Evolutionary conservation across 2,797 vertebrate genomes (phyloP).

Genomic region (Catostomus latipinnis): DNA sequence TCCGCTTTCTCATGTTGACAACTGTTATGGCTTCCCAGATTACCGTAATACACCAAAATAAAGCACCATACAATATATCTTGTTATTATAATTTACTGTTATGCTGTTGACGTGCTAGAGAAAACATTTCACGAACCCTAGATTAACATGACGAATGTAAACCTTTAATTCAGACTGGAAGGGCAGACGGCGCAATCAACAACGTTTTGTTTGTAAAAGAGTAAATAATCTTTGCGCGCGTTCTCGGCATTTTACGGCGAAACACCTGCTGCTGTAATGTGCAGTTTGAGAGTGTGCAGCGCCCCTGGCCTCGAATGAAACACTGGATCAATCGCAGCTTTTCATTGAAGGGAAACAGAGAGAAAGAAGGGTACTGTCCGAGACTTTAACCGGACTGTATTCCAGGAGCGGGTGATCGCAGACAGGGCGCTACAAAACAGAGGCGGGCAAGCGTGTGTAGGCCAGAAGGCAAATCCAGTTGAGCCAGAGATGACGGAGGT

Average conservation of each 20-base stretch:
- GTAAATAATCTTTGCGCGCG: background rate
- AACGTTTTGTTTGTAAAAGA: background rate
- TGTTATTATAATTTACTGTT: background rate
- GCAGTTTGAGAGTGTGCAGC: conserved; percentile 51
- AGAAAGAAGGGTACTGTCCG: conserved; percentile 43
- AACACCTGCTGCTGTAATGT: conserved; percentile 36
- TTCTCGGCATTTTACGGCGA: conserved; percentile 5
- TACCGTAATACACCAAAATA: conserved; percentile 12
- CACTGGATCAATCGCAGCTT: conserved; percentile 66
- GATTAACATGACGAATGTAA: background rate
- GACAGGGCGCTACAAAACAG: conserved; percentile 62
- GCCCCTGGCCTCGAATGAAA: conserved; percentile 68
- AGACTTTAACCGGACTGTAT: conserved; percentile 54
- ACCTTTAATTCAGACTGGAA: background rate
- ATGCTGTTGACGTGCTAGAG: background rate
- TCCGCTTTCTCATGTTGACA: conserved; percentile 60
- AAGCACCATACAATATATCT: background rate
- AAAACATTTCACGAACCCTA: background rate
- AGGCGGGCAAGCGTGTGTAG: conserved; percentile 63
- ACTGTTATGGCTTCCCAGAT: conserved; percentile 30
- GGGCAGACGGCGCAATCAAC: background rate
- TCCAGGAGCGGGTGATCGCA: conserved; percentile 63
- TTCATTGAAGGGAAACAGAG: conserved; percentile 58
- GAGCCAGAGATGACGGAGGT: conserved; percentile 84
- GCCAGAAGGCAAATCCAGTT: conserved; percentile 56